These are phyloP conservation scores for Stichopus horrens DNA, from an alignment of 53 echinoderm and acorn worm species.

Conservation along the genomic window DNA sequence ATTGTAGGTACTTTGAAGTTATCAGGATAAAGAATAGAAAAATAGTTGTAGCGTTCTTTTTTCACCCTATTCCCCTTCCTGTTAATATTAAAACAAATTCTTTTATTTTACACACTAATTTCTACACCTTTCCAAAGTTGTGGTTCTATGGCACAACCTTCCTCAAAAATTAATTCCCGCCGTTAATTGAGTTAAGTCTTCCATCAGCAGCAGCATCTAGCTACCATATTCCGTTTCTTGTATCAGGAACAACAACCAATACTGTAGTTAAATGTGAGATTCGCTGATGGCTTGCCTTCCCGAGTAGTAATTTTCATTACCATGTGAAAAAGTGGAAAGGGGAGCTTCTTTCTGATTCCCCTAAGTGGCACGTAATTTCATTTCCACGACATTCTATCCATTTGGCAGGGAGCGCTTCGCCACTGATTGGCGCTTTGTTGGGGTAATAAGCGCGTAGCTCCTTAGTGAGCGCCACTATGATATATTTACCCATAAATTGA, in stretches of 20 bases:
- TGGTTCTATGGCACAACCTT: slow-evolving; percentile 13
- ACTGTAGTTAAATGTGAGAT: slow-evolving; percentile 29
- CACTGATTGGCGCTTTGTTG: slow-evolving; percentile 48
- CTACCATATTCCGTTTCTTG: neutral
- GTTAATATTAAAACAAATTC: no score
- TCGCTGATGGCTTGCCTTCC: slow-evolving; percentile 19
- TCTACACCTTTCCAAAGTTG: neutral
- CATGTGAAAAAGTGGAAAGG: slow-evolving; percentile 42
- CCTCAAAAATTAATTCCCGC: slow-evolving; percentile 39
- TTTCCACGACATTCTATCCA: slow-evolving; percentile 44
- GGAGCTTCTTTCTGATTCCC: slow-evolving; percentile 42
- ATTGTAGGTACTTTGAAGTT: no score
- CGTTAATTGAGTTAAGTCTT: slow-evolving; percentile 43
- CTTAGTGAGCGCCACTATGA: slow-evolving; percentile 29
- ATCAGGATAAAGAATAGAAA: no score
- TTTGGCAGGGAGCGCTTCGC: slow-evolving; percentile 48
- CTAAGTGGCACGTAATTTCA: slow-evolving; percentile 56
- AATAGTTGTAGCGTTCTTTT: no score
- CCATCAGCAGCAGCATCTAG: neutral
- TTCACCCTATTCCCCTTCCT: no score
- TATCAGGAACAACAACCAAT: slow-evolving; percentile 21
- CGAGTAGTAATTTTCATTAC: slow-evolving; percentile 50
- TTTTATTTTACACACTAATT: neutral
- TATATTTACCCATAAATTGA: slow-evolving; percentile 49
- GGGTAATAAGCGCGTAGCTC: slow-evolving; percentile 44